Conservation (phyloP, 2,113 vertebrate genomes). For the Cavia aperea region DNA sequence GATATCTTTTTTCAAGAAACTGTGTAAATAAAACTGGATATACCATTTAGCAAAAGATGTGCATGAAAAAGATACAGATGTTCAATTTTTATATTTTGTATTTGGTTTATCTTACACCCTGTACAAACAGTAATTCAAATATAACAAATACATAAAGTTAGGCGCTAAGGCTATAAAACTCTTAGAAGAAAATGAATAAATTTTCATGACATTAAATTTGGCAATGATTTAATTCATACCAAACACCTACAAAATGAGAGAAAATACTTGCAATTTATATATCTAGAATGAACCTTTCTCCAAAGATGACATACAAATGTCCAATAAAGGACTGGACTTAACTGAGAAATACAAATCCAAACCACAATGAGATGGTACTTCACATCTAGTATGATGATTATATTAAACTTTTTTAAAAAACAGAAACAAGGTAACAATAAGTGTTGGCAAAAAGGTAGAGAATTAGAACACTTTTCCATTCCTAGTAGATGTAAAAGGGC, state of each 20-base stretch:
- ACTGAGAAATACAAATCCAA: constrained; percentile 11
- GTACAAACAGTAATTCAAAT: constrained; percentile 1
- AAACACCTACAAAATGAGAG: neutral
- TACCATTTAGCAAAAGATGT: neutral
- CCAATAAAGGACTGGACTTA: neutral
- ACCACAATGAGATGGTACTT: neutral
- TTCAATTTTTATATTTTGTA: neutral
- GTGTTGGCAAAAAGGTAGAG: neutral
- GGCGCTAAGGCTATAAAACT: neutral
- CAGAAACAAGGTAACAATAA: neutral
- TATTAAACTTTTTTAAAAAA: neutral
- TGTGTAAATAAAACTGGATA: neutral
- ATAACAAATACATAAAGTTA: neutral
- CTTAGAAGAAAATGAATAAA: constrained; percentile 27
- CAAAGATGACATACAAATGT: neutral
- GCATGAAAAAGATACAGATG: neutral
- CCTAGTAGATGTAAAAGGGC: neutral
- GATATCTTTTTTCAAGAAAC: constrained; percentile 13
- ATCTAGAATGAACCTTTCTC: neutral
- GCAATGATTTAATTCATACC: neutral
- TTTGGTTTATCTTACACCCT: neutral
- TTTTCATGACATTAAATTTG: neutral
- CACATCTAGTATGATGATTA: neutral
- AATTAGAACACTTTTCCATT: neutral
- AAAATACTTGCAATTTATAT: constrained; percentile 6